Base-by-base conservation (phyloP, 2,888 invertebrate species). In the Drosophila seclusa region DNA sequence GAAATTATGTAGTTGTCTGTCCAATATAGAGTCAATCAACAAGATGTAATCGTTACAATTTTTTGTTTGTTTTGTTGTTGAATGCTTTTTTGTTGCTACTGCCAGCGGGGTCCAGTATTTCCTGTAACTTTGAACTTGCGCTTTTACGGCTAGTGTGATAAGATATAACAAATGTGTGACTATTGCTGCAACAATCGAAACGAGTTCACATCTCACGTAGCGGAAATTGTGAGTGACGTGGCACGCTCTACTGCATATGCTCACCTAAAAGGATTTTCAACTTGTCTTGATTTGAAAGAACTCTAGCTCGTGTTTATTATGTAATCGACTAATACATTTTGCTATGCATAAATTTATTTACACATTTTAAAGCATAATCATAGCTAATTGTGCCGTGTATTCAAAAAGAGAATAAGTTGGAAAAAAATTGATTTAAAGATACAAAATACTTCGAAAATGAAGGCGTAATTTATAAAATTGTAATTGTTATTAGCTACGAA, bases 51-150 rank as follows among this genome's bases (percentile, higher is more conserved):
- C 72, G 75, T 75, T 74, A 78, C 52, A 82, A 71, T 73, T 77
- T 83, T 63, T 16, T 16, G 11, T 8, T 45, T 42, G 1, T 27
- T 74, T 59, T 73, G 73, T 61, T 21, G 48, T 42, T 38, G 11
- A 45, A 53, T 49, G 11, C 18, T 38, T 31, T 59, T 31, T 62
- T 65, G 27, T 42, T 58, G 38, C 36, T 64, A 10, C 42, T 69
- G 64, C 31, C 40, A 72, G 21, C 53, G 32, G 40, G n/a, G 54
- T 55, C 70, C 61, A 66, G 64, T 57, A 69, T 80, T 84, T 89
- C 87, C 87, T 87, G 87, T 76, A 76, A 82, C 82, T 84, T 90
- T 89, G 89, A 89, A 89, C 89, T 89, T 89, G 89, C 83, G 78
- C 85, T 87, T 87, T 83, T 87, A 85, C 69, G 85, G 87, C 76